Conservation (phyloP, 2,888 invertebrate genomes). For the Brachypalpus laphriformis region DNA sequence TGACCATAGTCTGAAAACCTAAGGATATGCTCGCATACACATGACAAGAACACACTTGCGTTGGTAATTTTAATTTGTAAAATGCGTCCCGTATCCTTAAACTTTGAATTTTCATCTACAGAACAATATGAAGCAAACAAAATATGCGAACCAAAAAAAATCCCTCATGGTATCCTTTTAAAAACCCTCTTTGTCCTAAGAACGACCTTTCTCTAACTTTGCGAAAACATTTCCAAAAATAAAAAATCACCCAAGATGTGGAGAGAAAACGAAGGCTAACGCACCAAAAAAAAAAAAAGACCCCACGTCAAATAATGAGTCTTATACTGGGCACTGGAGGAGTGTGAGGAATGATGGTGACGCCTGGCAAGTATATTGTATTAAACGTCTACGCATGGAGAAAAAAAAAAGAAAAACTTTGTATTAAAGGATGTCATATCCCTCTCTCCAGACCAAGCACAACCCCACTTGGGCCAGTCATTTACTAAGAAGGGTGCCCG, state of each 20-base stretch:
- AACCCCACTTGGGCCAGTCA: slow-evolving; percentile 57
- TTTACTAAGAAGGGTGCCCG: slow-evolving; percentile 59
- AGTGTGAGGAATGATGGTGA: slow-evolving; percentile 30
- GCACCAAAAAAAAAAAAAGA: slow-evolving; percentile 12
- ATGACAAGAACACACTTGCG: slow-evolving; percentile 43
- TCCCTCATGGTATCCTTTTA: slow-evolving; percentile 58
- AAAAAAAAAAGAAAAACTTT: slow-evolving; percentile 14
- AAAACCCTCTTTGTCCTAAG: slow-evolving; percentile 58
- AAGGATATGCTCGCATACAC: neutral
- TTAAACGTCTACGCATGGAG: slow-evolving; percentile 46
- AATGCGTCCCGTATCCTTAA: slow-evolving; percentile 48
- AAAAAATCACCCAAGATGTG: neutral
- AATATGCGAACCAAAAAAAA: slow-evolving; percentile 28
- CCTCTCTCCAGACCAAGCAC: slow-evolving; percentile 3
- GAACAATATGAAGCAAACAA: slow-evolving; percentile 4
- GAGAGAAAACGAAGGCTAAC: slow-evolving; percentile 30
- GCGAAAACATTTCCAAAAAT: slow-evolving; percentile 4
- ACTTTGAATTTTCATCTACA: neutral
- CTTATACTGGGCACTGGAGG: slow-evolving; percentile 40
- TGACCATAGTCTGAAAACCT: neutral
- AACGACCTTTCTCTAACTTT: slow-evolving; percentile 55
- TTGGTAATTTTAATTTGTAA: slow-evolving; percentile 48
- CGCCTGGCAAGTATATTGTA: slow-evolving; percentile 33
- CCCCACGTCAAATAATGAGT: slow-evolving; percentile 42
- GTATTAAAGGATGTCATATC: slow-evolving; percentile 64